These are phyloP conservation scores for Phalanger gymnotis DNA, from an alignment of 2,797 vertebrate species.

Conservation along the genomic window DNA sequence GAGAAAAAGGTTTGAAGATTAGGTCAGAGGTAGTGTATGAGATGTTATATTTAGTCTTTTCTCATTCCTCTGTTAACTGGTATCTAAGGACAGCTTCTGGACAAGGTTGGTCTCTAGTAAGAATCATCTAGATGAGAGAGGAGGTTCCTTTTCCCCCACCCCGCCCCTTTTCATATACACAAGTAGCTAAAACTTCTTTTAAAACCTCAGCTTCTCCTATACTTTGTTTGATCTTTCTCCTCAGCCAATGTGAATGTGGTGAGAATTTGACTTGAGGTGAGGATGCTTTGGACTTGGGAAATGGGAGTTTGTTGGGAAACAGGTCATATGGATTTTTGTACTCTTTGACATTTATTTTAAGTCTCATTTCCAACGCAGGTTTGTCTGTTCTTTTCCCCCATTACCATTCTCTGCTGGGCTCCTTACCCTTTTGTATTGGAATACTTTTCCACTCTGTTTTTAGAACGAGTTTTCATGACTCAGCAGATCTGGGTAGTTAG, in stretches of 20 bases:
- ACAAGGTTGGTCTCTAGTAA: slow-evolving; percentile 51
- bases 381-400: neutral
- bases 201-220: neutral
- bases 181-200: neutral
- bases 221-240: neutral
- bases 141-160: neutral
- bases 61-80: slow-evolving; percentile 47
- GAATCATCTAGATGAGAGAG: slow-evolving; percentile 40
- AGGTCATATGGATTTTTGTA: slow-evolving; percentile 43
- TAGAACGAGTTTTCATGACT: slow-evolving; percentile 76
- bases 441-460: slow-evolving; percentile 53
- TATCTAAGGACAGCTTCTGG: slow-evolving; percentile 7
- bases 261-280: slow-evolving; percentile 24
- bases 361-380: neutral
- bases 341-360: slow-evolving; percentile 33
- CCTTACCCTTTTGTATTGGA: neutral
- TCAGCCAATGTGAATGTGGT: neutral
- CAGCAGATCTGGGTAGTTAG: slow-evolving; percentile 63
- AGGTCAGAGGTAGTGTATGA: slow-evolving; percentile 39
- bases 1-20: slow-evolving; percentile 41
- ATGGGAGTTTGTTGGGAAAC: slow-evolving; percentile 29
- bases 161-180: neutral
- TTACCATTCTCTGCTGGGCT: neutral
- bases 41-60: slow-evolving; percentile 13
- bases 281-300: slow-evolving; percentile 35